Evolutionary conservation across 1,140 invertebrate genomes (phyloP), one percentile per base, ranked within the genome.

Genomic region (Leptinotarsa texana): DNA sequence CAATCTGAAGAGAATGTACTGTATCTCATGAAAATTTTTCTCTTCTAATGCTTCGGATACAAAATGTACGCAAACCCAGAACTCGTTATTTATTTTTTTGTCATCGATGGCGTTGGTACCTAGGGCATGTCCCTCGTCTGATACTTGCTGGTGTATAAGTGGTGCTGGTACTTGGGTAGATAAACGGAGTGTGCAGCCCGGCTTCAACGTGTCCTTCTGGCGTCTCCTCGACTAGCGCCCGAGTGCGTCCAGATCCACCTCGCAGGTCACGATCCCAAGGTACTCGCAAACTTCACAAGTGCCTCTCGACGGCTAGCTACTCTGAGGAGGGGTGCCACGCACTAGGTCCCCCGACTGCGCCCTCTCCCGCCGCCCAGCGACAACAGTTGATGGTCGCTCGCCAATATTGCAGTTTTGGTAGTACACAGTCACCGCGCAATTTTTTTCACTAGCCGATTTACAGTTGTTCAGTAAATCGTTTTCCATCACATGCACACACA

Each of bases 341-440:
- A 79, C 77, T 68, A 49, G 81, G 78, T 80, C 83, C 83, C 65
- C 80, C 75, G 77, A 86, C 84, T 80, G 83, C 71, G 79, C 82
- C 83, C 84, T 83, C 84, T 86, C 86, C 87, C 86, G 86, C 77
- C 74, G 70, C 75, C 75, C 76, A 74, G 73, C 72, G 75, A 47
- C 72, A 78, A 51, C 91, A 89, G 87, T 88, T 92, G 86, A 90
- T 91, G 84, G 89, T 90, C 88, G 92, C 93, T 88, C 91, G 93
- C 89, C 93, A 94, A 90, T 95, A 94, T 93, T 93, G 92, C 92
- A 94, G 93, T 92, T 94, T 94, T 92, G 93, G 93, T 94, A 95
- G 92, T 94, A 94, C 92, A 89, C 92, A 89, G 88, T 89, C 88
- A 89, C 88, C 88, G 78, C 74, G 63, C 49, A 69, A 18, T 15